Evolutionary conservation across 1,140 invertebrate genomes (phyloP).

Genomic region (Pachyrhynchus sulphureomaculatus): DNA sequence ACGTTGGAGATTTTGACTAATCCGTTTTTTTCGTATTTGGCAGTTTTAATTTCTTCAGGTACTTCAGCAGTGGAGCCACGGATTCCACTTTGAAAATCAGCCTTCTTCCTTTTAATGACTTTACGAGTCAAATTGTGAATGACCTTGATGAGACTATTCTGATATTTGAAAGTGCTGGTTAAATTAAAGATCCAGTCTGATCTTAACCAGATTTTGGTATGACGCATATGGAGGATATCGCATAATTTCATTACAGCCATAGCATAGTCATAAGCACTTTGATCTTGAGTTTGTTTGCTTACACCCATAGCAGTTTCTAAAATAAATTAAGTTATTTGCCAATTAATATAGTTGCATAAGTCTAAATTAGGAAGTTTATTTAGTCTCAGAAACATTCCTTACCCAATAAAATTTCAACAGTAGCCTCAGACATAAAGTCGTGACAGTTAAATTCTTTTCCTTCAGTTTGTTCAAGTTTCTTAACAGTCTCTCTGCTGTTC

Average conservation of each 20-base stretch:
- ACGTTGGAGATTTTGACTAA: constrained; percentile 51
- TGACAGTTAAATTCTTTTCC: constrained; percentile 73
- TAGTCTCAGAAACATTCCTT: no score
- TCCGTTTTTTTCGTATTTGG: constrained; percentile 40
- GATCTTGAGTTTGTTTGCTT: constrained; percentile 70
- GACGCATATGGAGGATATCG: constrained; percentile 79
- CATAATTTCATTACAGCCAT: constrained; percentile 87
- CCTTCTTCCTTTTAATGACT: constrained; percentile 47
- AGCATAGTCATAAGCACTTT: constrained; percentile 76
- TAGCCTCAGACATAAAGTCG: constrained; percentile 82
- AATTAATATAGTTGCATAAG: no score
- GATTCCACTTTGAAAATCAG: constrained; percentile 60
- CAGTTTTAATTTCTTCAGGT: constrained; percentile 45
- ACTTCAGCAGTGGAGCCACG: constrained; percentile 55
- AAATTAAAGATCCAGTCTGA: constrained; percentile 79
- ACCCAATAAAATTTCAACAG: constrained; percentile 79
- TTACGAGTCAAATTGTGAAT: constrained; percentile 79
- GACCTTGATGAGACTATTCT: constrained; percentile 51
- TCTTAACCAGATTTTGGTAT: constrained; percentile 82
- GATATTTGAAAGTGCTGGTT: constrained; percentile 62
- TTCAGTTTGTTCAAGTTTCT: constrained; percentile 63
- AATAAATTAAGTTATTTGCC: no score
- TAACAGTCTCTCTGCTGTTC: constrained; percentile 69
- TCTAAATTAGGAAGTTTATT: no score
- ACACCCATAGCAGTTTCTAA: constrained; percentile 81